Percentiles rank a stretch among this genome's conserved stretches.
phyloP scores from a whole-genome alignment of 1,140 invertebrate species.

The Conus ventricosus region DNA sequence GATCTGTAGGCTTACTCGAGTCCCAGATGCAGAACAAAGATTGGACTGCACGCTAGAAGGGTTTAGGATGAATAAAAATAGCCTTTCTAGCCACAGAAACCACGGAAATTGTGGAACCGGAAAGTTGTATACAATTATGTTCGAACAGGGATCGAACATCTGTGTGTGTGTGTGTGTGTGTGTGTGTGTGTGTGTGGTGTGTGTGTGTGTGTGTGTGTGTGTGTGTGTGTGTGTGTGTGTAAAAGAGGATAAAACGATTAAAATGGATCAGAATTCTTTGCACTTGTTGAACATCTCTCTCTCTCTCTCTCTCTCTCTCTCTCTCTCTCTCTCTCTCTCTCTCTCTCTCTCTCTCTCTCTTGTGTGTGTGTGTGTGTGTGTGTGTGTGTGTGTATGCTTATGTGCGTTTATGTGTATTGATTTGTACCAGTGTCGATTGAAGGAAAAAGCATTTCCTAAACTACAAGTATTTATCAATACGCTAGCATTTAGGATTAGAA shows the following conservation, averaged over 20 bases:
- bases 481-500: neutral
- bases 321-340: neutral
- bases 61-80: too few species aligned
- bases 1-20: too few species aligned
- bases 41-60: too few species aligned
- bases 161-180: too few species aligned
- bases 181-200: too few species aligned
- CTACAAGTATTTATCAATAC: neutral
- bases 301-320: neutral
- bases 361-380: slow-evolving; percentile 15
- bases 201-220: too few species aligned
- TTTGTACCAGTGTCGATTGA: neutral
- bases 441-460: neutral
- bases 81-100: too few species aligned
- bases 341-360: neutral
- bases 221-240: neutral
- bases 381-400: neutral
- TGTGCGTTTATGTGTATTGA: neutral
- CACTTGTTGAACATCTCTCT: neutral
- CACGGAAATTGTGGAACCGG: too few species aligned
- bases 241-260: neutral
- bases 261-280: neutral
- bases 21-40: too few species aligned
- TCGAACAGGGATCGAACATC: too few species aligned
- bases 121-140: too few species aligned